Evolutionary conservation across 2,113 vertebrate genomes (phyloP).

Genomic region (Hemiscyllium ocellatum): DNA sequence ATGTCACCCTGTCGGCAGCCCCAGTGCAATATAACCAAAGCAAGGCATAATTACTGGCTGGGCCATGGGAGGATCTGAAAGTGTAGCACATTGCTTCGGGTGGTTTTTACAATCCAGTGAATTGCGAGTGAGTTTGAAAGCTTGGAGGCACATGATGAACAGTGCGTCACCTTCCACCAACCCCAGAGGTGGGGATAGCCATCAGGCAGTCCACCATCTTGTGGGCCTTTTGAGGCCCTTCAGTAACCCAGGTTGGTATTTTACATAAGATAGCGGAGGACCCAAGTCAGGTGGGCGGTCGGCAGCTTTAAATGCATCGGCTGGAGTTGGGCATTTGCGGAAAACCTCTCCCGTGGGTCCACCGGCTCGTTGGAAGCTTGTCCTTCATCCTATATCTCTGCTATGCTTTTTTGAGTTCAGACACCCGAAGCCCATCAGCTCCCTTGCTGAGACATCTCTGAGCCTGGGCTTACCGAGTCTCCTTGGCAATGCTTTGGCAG

Average conservation of each 20-base stretch:
- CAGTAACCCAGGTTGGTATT: background rate
- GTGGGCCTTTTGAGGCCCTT: background rate
- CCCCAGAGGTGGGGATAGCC: background rate
- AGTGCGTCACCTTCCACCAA: background rate
- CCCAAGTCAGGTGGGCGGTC: no score
- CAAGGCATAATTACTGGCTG: no score
- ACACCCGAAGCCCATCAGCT: background rate
- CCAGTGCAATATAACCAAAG: no score
- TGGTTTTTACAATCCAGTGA: background rate
- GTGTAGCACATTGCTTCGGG: background rate
- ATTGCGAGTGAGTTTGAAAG: background rate
- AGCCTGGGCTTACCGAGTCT: background rate
- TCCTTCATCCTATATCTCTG: background rate
- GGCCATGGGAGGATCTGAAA: background rate
- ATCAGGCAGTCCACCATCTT: background rate
- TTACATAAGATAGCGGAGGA: background rate
- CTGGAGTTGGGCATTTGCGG: no score
- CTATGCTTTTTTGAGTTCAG: background rate
- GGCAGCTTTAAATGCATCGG: no score
- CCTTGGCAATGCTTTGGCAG: no score
- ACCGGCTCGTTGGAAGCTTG: background rate
- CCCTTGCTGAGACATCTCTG: background rate
- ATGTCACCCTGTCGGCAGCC: no score
- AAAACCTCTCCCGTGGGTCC: no score
- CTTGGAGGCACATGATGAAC: background rate